phyloP scores from a whole-genome alignment of 2,888 invertebrate species.

The Dichetophora obliterata region DNA sequence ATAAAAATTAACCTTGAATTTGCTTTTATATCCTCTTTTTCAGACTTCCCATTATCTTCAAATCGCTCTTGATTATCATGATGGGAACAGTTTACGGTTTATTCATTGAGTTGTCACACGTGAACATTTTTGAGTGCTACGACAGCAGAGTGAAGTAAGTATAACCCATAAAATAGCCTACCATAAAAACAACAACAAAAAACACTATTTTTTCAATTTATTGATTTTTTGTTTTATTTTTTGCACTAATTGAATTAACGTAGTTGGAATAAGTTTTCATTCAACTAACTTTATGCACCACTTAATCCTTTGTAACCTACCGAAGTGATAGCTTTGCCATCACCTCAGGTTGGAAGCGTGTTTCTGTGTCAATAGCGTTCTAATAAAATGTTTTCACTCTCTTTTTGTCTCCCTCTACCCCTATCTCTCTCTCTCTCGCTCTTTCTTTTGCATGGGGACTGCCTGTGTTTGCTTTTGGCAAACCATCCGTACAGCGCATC shows the following conservation, averaged over 20 bases:
- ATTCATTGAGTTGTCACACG: conserved; percentile 85
- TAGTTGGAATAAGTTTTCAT: background rate
- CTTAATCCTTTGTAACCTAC: background rate
- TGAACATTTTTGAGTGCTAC: conserved; percentile 84
- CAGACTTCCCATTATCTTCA: conserved; percentile 84
- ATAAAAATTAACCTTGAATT: too few relatives aligned
- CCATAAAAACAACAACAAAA: background rate
- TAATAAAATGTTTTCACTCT: background rate
- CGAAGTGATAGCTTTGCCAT: background rate
- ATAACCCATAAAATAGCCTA: background rate
- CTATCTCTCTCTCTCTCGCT: conserved; percentile 35
- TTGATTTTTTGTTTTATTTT: background rate
- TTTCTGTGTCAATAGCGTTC: conserved; percentile 11
- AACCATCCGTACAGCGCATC: conserved; percentile 71
- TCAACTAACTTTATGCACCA: background rate
- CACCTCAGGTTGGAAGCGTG: background rate
- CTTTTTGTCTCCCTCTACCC: background rate
- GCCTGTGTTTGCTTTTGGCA: background rate
- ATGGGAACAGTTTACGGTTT: conserved; percentile 86
- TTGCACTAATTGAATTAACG: background rate
- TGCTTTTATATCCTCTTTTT: conserved; percentile 8
- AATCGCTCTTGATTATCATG: conserved; percentile 81
- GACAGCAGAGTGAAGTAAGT: conserved; percentile 83
- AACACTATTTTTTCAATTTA: background rate
- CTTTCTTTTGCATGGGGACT: background rate